These are phyloP conservation scores for Sphaerodactylus townsendi DNA, from an alignment of 2,113 vertebrate genomes.

Conservation along the genomic window DNA sequence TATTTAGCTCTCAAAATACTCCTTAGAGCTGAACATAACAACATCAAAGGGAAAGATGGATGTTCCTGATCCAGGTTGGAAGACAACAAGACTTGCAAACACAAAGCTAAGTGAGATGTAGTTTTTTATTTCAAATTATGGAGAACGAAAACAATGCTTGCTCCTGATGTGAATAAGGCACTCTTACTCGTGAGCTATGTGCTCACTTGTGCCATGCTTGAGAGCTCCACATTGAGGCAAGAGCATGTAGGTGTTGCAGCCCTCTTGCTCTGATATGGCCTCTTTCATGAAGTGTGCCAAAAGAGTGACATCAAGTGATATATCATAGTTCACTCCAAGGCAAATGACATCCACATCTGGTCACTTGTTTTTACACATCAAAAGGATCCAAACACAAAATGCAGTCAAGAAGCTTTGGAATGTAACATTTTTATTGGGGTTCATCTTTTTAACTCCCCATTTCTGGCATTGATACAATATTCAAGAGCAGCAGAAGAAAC, in stretches of 20 bases:
- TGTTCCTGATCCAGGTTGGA: background rate
- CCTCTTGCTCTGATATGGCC: background rate
- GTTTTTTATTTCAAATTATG: background rate
- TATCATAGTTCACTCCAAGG: background rate
- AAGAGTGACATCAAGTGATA: background rate
- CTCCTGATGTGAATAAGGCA: background rate
- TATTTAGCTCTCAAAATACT: background rate
- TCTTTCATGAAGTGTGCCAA: background rate
- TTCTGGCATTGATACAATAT: conserved; percentile 83
- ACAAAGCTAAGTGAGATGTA: background rate
- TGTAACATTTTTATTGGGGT: conserved; percentile 83
- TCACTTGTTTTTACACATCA: background rate
- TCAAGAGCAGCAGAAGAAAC: conserved; percentile 83
- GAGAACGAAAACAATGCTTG: background rate
- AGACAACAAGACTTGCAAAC: background rate
- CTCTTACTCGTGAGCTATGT: background rate
- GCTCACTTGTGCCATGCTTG: too few species aligned
- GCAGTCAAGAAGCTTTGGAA: conserved; percentile 64
- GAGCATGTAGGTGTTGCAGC: too few species aligned
- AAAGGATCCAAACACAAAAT: background rate
- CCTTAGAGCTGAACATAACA: background rate
- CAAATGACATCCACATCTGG: background rate
- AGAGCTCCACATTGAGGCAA: too few species aligned
- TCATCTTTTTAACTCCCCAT: conserved; percentile 70
- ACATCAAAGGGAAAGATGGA: background rate